phyloP scores from a whole-genome alignment of 2,797 vertebrate genomes.

The Heteromormyrus szaboi region DNA sequence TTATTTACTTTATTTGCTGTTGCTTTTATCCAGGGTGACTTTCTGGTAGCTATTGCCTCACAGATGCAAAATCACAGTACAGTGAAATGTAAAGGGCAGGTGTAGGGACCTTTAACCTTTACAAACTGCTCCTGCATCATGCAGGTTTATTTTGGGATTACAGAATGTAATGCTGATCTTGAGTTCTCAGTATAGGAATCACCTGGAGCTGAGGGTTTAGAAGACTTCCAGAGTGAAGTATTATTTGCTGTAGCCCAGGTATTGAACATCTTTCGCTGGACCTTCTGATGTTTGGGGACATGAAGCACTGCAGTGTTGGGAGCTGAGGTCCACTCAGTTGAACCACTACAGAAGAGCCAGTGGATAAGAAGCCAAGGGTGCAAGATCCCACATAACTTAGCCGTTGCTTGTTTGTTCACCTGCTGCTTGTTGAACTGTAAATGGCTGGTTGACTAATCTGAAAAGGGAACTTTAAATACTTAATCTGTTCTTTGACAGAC shows the following conservation, averaged over 20 bases:
- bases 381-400: too few species aligned
- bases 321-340: background rate
- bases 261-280: background rate
- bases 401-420: background rate
- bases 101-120: background rate
- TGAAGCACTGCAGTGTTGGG: background rate
- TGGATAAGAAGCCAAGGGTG: background rate
- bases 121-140: background rate
- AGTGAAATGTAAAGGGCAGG: background rate
- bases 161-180: background rate
- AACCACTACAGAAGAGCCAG: background rate
- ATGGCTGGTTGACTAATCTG: background rate
- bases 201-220: background rate
- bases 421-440: background rate
- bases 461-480: background rate
- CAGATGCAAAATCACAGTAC: background rate
- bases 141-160: background rate
- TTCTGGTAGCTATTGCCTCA: background rate
- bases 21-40: background rate
- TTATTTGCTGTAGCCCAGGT: background rate
- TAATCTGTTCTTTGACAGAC: background rate
- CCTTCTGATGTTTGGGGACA: background rate
- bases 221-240: background rate
- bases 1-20: background rate
- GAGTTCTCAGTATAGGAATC: background rate